Conservation (phyloP, 2,797 vertebrate species). For the Liparis tanakae region DNA sequence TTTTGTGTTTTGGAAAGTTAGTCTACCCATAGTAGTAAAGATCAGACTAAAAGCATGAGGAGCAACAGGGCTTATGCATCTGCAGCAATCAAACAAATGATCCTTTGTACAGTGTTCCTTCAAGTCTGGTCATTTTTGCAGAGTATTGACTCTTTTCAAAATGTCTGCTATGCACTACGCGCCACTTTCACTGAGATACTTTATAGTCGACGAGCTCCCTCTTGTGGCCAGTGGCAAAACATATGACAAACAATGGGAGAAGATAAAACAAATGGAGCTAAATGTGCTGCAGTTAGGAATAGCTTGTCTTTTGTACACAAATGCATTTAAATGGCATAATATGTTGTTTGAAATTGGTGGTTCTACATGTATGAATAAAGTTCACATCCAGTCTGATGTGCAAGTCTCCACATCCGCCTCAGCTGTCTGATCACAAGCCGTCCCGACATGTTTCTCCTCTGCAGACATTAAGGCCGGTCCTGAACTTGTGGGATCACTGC, state of each 20-base stretch:
- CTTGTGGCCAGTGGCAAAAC: conserved; percentile 6
- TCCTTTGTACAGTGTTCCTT: not conserved
- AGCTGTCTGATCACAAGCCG: not conserved
- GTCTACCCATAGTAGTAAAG: not conserved
- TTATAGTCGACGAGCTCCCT: not conserved
- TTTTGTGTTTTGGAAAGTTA: not conserved
- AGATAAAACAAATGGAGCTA: not conserved
- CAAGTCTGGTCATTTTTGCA: too few species aligned
- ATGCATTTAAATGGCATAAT: not conserved
- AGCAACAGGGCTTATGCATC: not conserved
- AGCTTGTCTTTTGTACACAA: not conserved
- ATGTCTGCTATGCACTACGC: not conserved
- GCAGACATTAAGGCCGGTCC: conserved; percentile 88
- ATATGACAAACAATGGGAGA: not conserved
- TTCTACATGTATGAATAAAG: not conserved
- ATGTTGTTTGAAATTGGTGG: not conserved
- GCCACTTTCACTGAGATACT: not conserved
- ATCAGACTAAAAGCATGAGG: not conserved
- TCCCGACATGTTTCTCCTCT: conserved; percentile 42
- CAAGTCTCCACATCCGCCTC: not conserved
- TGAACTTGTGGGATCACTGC: conserved; percentile 81
- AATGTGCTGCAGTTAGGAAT: not conserved
- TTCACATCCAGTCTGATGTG: not conserved
- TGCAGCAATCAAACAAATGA: not conserved
- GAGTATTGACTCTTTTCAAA: not conserved